phyloP scores from a whole-genome alignment of 2,888 invertebrate genomes.

The Plagodis dolabraria region DNA sequence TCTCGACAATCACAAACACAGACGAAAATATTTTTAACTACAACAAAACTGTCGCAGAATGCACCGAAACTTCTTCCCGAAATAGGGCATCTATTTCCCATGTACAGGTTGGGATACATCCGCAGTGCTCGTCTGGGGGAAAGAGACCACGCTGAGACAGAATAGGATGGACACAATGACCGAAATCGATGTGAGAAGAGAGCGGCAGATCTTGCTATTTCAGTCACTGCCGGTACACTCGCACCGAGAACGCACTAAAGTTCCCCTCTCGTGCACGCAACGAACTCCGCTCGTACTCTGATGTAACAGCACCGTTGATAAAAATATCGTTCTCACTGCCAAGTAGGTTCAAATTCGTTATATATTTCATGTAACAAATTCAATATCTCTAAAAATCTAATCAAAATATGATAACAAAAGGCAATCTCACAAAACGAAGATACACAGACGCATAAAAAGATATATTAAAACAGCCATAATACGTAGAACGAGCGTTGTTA shows the following conservation, averaged over 20 bases:
- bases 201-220: constrained; percentile 44
- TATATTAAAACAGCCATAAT: too few species aligned
- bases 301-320: constrained; percentile 43
- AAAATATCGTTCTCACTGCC: constrained; percentile 25
- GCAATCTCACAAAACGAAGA: too few species aligned
- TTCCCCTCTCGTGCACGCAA: constrained; percentile 45
- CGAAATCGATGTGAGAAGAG: constrained; percentile 74
- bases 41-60: constrained; percentile 42
- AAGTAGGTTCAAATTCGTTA: background rate
- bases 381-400: too few species aligned
- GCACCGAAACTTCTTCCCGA: constrained; percentile 53
- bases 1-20: constrained; percentile 21
- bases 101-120: constrained; percentile 50
- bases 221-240: constrained; percentile 60
- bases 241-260: constrained; percentile 70
- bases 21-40: constrained; percentile 41
- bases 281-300: constrained; percentile 55
- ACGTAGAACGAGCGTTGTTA: constrained; percentile 44
- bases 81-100: constrained; percentile 63
- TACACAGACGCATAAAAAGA: too few species aligned
- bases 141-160: constrained; percentile 59
- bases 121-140: constrained; percentile 61
- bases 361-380: too few species aligned
- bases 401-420: too few species aligned
- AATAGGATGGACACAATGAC: constrained; percentile 59